phyloP scores from a whole-genome alignment of 1,140 invertebrate genomes.

The Drosophila sechellia region DNA sequence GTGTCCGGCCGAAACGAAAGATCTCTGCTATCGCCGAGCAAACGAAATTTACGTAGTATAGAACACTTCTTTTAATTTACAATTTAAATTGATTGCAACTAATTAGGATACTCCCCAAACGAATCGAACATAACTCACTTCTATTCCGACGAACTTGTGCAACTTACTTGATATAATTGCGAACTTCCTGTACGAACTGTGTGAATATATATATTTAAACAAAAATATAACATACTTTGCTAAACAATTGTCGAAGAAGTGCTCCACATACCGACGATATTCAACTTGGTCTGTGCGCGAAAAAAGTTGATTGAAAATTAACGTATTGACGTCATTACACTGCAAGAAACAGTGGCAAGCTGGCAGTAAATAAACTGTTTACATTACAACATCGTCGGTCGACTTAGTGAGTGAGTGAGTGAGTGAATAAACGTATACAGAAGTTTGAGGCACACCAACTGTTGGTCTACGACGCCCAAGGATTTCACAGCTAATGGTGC shows the following conservation, averaged over 20 bases:
- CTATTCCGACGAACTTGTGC: conserved; percentile 31
- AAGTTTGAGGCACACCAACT: conserved; percentile 51
- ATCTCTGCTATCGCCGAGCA: conserved; percentile 70
- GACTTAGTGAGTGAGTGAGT: conserved; percentile 50
- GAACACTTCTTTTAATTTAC: conserved; percentile 43
- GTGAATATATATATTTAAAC: conserved; percentile 14
- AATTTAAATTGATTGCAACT: conserved; percentile 46
- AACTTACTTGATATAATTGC: conserved; percentile 1
- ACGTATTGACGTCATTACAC: conserved; percentile 74
- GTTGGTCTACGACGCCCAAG: conserved; percentile 63
- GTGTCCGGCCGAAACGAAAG: conserved; percentile 85
- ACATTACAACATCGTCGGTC: conserved; percentile 40
- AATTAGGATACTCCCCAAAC: conserved; percentile 22
- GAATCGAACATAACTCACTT: conserved; percentile 27
- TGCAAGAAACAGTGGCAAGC: conserved; percentile 53
- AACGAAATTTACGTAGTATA: conserved; percentile 70
- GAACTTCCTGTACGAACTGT: conserved; percentile 26
- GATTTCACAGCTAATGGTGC: conserved; percentile 75
- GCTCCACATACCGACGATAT: conserved; percentile 51
- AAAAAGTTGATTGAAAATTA: conserved; percentile 42
- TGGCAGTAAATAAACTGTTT: conserved; percentile 64
- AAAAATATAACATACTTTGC: conserved; percentile 18
- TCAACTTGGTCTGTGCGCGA: conserved; percentile 34
- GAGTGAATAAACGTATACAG: conserved; percentile 14
- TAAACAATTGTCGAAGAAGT: conserved; percentile 47